Evolutionary conservation across 2,888 invertebrate species (phyloP).

Genomic region (Tipula unca): DNA sequence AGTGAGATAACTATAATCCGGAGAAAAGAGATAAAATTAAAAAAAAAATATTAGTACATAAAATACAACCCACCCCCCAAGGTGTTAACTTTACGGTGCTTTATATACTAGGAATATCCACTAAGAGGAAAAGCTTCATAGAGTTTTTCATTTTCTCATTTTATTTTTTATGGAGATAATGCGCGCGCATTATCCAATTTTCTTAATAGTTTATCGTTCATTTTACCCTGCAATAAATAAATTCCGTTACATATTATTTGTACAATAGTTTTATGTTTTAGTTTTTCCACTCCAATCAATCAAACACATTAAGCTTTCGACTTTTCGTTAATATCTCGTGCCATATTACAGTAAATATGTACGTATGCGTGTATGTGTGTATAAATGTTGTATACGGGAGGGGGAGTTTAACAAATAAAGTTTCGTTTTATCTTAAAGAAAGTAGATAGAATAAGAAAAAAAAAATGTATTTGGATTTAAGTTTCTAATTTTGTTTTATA

Average conservation of each 20-base stretch:
- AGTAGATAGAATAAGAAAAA: background rate
- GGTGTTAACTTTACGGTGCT: constrained; percentile 14
- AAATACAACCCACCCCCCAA: background rate
- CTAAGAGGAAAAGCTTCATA: background rate
- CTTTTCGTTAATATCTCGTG: background rate
- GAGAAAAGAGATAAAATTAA: background rate
- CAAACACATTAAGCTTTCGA: background rate
- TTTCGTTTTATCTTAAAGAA: background rate
- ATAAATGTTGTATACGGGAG: too few species aligned
- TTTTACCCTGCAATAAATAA: background rate
- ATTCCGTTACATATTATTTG: background rate
- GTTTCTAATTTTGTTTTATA: constrained; percentile 16
- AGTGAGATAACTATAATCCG: background rate
- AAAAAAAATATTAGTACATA: background rate
- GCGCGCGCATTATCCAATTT: constrained; percentile 40
- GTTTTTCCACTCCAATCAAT: background rate
- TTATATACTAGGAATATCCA: background rate
- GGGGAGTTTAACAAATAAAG: background rate
- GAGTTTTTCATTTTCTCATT: background rate
- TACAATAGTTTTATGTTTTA: background rate
- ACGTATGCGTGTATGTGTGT: too few species aligned
- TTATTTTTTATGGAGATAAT: constrained; percentile 32
- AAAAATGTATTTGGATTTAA: constrained; percentile 16
- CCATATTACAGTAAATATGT: background rate
- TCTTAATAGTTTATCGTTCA: background rate